Evolutionary conservation across 2,888 invertebrate genomes (phyloP).

Genomic region (Lepidochitona cinerea): DNA sequence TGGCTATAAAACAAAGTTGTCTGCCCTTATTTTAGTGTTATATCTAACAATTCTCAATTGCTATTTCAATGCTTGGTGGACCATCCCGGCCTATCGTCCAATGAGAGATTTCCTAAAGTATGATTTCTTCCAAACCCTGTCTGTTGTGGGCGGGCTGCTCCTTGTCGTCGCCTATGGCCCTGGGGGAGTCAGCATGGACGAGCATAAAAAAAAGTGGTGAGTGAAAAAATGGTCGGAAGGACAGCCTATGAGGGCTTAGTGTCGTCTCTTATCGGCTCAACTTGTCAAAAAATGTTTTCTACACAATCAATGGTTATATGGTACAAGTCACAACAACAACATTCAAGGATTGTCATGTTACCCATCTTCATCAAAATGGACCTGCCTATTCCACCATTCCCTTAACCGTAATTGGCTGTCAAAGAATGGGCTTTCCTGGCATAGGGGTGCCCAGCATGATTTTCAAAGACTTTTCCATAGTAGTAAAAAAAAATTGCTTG

Average conservation of each 20-base stretch:
- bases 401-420: background rate
- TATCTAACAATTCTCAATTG: constrained; percentile 92
- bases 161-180: constrained; percentile 99
- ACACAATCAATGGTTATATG: too few species aligned
- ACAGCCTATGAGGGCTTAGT: too few species aligned
- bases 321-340: too few species aligned
- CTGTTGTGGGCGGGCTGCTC: constrained; percentile 97
- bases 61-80: constrained; percentile 99
- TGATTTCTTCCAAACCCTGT: constrained; percentile 98
- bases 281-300: too few species aligned
- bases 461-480: too few species aligned
- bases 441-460: too few species aligned
- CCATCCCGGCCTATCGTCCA: constrained; percentile 93
- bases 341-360: too few species aligned
- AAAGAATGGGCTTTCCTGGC: too few species aligned
- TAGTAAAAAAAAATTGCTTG: too few species aligned
- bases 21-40: constrained; percentile 92
- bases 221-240: too few species aligned
- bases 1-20: constrained; percentile 98
- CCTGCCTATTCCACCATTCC: background rate
- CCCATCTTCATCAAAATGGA: background rate
- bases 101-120: constrained; percentile 99
- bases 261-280: too few species aligned
- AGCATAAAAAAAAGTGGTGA: constrained; percentile 99
- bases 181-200: constrained; percentile 95